Conservation (phyloP, 2,113 vertebrate species). For the Callipepla squamata region DNA sequence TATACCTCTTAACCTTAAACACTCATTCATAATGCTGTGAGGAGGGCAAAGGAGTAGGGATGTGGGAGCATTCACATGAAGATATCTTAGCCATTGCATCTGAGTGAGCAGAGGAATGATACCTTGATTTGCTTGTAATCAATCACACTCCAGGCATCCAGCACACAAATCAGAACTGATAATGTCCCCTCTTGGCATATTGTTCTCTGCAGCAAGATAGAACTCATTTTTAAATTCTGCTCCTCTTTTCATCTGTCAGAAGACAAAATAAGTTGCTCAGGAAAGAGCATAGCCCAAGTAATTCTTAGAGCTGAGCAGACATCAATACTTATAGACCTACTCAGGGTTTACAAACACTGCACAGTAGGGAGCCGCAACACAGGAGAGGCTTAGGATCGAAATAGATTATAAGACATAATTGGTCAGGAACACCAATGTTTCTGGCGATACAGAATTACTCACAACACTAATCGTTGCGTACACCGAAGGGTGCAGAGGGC, state of each 20-base stretch:
- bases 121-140: slow-evolving; percentile 2
- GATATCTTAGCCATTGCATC: not conserved
- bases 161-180: slow-evolving; percentile 18
- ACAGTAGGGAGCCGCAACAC: not conserved
- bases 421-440: not conserved
- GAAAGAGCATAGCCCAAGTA: not conserved
- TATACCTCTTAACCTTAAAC: not conserved
- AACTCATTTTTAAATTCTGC: slow-evolving; percentile 7
- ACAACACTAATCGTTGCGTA: not conserved
- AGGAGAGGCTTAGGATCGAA: not conserved
- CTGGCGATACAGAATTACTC: not conserved
- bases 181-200: not conserved
- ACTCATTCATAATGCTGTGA: not conserved
- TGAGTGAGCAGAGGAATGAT: not conserved
- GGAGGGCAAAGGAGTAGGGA: not conserved
- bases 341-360: slow-evolving; percentile 41
- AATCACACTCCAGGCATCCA: not conserved
- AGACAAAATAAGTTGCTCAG: not conserved
- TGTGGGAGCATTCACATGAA: not conserved
- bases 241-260: not conserved
- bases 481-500: accelerated
- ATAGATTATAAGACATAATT: slow-evolving; percentile 10
- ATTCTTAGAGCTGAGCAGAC: slow-evolving; percentile 27
- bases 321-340: slow-evolving; percentile 46
- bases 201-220: slow-evolving; percentile 4